A percentile compares a stretch with the other conserved stretches of the same genome.
phyloP scores from a whole-genome alignment of 2,797 vertebrate species.

The Danionella dracula region DNA sequence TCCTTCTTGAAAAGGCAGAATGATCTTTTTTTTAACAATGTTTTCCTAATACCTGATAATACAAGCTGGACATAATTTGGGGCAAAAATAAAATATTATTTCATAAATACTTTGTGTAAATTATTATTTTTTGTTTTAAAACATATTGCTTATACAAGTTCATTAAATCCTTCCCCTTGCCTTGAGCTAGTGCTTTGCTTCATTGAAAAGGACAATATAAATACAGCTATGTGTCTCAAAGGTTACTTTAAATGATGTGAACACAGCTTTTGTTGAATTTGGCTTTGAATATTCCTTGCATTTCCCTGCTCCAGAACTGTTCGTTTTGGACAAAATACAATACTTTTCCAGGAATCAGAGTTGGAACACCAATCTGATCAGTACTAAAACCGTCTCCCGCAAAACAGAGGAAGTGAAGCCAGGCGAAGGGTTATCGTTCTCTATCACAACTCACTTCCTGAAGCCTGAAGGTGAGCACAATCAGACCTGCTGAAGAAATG shows the following conservation, averaged over 20 bases:
- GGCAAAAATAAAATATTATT: too few species aligned
- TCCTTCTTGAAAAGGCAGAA: too few species aligned
- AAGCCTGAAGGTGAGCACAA: constrained; percentile 34
- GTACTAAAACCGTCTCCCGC: background rate
- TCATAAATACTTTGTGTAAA: too few species aligned
- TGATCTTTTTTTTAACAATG: too few species aligned
- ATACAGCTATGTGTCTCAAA: too few species aligned
- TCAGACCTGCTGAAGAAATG: constrained; percentile 31
- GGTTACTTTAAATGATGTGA: background rate
- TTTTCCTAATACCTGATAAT: too few species aligned
- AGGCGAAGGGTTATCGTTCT: constrained; percentile 26
- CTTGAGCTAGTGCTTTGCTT: too few species aligned
- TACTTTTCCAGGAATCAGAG: background rate
- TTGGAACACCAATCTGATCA: background rate
- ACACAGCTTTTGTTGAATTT: background rate
- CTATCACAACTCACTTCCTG: constrained; percentile 37
- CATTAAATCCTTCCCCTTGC: too few species aligned
- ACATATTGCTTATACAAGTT: too few species aligned
- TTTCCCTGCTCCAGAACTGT: background rate
- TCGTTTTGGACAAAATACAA: background rate
- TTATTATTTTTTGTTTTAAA: too few species aligned
- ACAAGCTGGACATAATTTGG: too few species aligned
- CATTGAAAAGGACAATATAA: too few species aligned
- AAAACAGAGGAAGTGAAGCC: constrained; percentile 34
- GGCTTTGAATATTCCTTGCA: background rate